Conservation (phyloP, 2,113 vertebrate genomes). For the Gulo gulo region DNA sequence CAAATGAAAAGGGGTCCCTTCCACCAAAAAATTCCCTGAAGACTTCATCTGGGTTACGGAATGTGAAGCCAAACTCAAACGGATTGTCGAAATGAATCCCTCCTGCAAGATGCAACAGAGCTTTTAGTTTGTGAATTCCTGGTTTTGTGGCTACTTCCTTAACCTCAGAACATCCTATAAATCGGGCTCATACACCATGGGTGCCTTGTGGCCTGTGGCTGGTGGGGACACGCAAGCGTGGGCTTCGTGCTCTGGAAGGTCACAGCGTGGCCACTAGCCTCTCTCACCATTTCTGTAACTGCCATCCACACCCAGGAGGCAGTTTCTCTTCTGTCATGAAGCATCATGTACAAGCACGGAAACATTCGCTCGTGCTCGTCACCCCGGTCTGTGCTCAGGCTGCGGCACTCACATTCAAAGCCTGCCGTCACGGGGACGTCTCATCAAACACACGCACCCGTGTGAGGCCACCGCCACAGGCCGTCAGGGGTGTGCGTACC, state of each 20-base stretch:
- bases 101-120: slow-evolving; percentile 70
- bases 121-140: not conserved
- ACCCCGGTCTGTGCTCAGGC: not conserved
- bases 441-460: fast-evolving
- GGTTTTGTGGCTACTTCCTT: fast-evolving
- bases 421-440: fast-evolving
- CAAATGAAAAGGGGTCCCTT: slow-evolving; percentile 93
- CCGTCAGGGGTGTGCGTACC: fast-evolving
- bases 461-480: not conserved
- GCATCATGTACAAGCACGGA: fast-evolving
- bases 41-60: slow-evolving; percentile 97
- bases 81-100: slow-evolving; percentile 85
- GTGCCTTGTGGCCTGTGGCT: not conserved
- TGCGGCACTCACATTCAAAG: fast-evolving
- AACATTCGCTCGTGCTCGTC: not conserved
- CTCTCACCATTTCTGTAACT: fast-evolving
- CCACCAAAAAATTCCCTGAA: slow-evolving; percentile 98
- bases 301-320: not conserved
- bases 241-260: fast-evolving
- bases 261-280: fast-evolving
- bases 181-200: not conserved
- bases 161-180: not conserved
- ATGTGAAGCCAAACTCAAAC: slow-evolving; percentile 92
- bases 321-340: not conserved
- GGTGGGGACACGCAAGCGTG: not conserved